Conservation (phyloP, 2,797 vertebrate genomes). For the Acropternis orthonyx region DNA sequence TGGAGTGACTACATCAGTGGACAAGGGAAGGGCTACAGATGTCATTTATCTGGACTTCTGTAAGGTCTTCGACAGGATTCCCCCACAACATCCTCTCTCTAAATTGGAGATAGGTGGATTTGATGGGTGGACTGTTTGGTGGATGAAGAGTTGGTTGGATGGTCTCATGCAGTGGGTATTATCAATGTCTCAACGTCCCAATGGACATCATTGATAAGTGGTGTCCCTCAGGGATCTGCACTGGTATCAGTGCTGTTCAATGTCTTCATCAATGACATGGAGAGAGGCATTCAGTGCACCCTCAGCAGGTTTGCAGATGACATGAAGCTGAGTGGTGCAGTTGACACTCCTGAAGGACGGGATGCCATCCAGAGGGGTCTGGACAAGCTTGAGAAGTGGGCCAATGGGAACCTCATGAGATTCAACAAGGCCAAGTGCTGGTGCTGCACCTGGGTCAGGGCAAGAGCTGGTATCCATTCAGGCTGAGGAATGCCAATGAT, state of each 20-base stretch:
- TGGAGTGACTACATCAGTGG: background rate
- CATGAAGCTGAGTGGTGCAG: background rate
- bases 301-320: background rate
- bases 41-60: background rate
- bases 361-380: background rate
- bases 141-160: background rate
- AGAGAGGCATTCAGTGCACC: background rate
- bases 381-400: background rate
- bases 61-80: background rate
- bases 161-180: background rate
- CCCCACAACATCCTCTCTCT: background rate
- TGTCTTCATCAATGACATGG: background rate
- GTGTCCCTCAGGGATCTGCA: background rate
- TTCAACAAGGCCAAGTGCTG: no score
- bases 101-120: background rate
- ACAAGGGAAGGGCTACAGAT: background rate
- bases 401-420: background rate
- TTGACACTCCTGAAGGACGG: background rate
- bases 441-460: background rate
- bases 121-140: background rate
- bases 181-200: background rate
- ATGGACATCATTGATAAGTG: background rate
- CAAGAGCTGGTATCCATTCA: background rate
- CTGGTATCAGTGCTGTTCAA: background rate
- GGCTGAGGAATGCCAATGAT: background rate